Percentiles rank a stretch among this genome's conserved stretches.
These are phyloP conservation scores for Dryobotodes eremita DNA, from an alignment of 2,888 invertebrate species.

Conservation along the genomic window DNA sequence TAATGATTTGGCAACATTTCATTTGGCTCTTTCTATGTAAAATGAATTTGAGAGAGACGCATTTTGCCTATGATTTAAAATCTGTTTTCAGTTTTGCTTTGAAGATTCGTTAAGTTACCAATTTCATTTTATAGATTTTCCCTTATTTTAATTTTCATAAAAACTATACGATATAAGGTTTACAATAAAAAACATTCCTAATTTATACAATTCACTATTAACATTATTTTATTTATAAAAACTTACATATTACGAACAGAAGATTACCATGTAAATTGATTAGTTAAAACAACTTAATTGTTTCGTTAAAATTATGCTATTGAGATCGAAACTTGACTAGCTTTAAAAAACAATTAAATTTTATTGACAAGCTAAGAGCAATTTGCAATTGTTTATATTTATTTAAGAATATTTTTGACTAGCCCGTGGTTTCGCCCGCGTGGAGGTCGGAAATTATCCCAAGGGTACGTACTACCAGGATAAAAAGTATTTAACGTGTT, in stretches of 20 bases:
- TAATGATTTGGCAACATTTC: conserved; percentile 21
- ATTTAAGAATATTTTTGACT: no score
- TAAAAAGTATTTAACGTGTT: no score
- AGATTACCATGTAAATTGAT: not conserved
- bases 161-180: conserved; percentile 25
- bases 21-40: not conserved
- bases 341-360: conserved; percentile 13
- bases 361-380: conserved; percentile 4
- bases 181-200: conserved; percentile 43
- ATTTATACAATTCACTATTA: conserved; percentile 38
- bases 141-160: conserved; percentile 1
- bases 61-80: not conserved
- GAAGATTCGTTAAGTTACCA: not conserved
- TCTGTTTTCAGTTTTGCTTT: not conserved
- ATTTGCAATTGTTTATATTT: not conserved
- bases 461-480: no score
- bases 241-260: conserved; percentile 46
- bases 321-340: conserved; percentile 40
- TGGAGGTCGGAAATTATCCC: no score
- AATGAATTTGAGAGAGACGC: not conserved
- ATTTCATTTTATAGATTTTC: not conserved
- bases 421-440: no score
- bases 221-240: conserved; percentile 57
- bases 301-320: conserved; percentile 16
- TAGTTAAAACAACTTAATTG: not conserved